Conservation (phyloP, 1,140 invertebrate genomes). For the Cephus cinctus region DNA sequence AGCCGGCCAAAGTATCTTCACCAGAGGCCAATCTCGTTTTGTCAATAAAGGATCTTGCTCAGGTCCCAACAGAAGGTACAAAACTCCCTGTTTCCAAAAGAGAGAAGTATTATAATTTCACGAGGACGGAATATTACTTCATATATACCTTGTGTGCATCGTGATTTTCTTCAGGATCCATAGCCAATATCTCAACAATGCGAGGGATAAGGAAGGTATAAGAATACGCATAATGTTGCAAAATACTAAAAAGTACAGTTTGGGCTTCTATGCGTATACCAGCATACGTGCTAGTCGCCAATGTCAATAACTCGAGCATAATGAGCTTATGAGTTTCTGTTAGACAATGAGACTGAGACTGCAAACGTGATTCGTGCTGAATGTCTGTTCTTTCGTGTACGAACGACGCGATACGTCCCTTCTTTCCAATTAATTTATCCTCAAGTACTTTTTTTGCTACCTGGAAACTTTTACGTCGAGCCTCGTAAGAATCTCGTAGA, state of each 20-base stretch:
- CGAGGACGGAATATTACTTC: too few species aligned
- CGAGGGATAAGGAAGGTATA: constrained; percentile 61
- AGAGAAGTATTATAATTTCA: constrained; percentile 8
- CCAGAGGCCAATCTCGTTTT: constrained; percentile 74
- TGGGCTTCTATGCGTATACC: constrained; percentile 68
- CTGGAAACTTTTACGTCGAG: constrained; percentile 61
- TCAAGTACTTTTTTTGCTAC: constrained; percentile 62
- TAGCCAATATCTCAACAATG: constrained; percentile 61
- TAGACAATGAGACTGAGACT: constrained; percentile 46
- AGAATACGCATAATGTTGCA: constrained; percentile 62
- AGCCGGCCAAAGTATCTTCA: constrained; percentile 73
- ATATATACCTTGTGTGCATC: constrained; percentile 68
- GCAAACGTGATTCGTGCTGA: constrained; percentile 67
- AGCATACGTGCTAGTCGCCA: constrained; percentile 70
- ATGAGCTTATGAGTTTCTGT: constrained; percentile 63
- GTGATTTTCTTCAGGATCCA: constrained; percentile 63
- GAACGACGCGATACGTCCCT: constrained; percentile 64
- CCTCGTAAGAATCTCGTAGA: constrained; percentile 56
- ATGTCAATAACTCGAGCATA: constrained; percentile 63
- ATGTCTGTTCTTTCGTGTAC: constrained; percentile 65
- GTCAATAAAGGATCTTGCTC: constrained; percentile 63
- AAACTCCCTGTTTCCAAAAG: constrained; percentile 61
- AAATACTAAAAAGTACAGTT: constrained; percentile 54
- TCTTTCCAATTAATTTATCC: constrained; percentile 62
- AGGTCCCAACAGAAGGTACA: constrained; percentile 74